Conservation (phyloP, 1,140 invertebrate genomes). For the Habropoda laboriosa region DNA sequence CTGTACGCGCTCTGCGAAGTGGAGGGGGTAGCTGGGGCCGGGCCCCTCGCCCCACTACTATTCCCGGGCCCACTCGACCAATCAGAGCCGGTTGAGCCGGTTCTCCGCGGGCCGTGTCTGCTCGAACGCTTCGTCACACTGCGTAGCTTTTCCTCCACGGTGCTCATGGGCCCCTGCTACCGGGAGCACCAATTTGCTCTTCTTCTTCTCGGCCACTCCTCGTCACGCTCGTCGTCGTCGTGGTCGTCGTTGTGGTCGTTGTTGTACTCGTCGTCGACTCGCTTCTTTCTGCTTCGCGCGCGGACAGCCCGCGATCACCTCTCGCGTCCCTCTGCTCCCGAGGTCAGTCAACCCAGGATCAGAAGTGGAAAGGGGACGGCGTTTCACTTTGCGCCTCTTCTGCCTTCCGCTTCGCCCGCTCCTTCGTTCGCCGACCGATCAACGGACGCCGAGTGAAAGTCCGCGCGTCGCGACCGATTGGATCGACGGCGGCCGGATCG, state of each 20-base stretch:
- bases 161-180: constrained; percentile 75
- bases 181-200: constrained; percentile 82
- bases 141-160: constrained; percentile 71
- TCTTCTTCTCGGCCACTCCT: constrained; percentile 82
- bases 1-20: constrained; percentile 32
- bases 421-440: constrained; percentile 49
- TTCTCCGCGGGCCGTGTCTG: constrained; percentile 51
- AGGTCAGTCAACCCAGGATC: constrained; percentile 38
- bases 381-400: constrained; percentile 44
- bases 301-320: not conserved
- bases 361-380: constrained; percentile 4
- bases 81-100: constrained; percentile 56
- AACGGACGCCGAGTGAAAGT: constrained; percentile 55
- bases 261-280: constrained; percentile 24
- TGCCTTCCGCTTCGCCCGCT: constrained; percentile 43
- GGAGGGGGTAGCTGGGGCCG: constrained; percentile 61
- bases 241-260: constrained; percentile 58
- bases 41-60: constrained; percentile 53
- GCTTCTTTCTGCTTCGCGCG: constrained; percentile 46
- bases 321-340: constrained; percentile 13
- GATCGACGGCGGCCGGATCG: not conserved
- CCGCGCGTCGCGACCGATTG: constrained; percentile 8
- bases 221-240: constrained; percentile 59
- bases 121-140: constrained; percentile 62
- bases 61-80: constrained; percentile 58